These are phyloP conservation scores for Drosophila tristis DNA, from an alignment of 1,140 invertebrate genomes.

Conservation along the genomic window DNA sequence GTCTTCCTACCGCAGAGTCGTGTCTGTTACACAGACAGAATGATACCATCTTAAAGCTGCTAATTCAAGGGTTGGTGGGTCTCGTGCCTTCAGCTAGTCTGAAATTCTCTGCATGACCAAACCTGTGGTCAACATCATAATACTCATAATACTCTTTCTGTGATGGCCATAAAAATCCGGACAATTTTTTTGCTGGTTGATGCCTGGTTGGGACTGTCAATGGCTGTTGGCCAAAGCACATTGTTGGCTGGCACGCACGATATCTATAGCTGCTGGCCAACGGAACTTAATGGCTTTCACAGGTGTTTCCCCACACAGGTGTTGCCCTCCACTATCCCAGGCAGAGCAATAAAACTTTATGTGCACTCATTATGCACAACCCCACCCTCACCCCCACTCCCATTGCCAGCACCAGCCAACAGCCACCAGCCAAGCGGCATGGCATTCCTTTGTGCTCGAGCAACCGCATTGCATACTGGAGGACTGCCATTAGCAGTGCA, in stretches of 20 bases:
- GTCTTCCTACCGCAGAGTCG: no score
- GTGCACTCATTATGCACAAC: constrained; percentile 48
- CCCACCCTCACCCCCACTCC: neutral
- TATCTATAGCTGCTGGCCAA: constrained; percentile 11
- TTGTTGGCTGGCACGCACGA: constrained; percentile 46
- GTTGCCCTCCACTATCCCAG: neutral
- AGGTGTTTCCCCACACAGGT: no score
- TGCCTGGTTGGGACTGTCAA: constrained; percentile 14
- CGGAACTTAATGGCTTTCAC: neutral
- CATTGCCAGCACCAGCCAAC: no score
- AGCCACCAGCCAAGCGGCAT: no score
- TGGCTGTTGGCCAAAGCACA: constrained; percentile 6
- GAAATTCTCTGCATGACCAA: no score
- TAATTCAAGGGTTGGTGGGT: no score
- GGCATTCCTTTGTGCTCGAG: no score
- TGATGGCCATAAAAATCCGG: constrained; percentile 6
- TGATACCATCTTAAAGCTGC: no score
- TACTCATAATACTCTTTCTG: no score
- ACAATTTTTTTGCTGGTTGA: constrained; percentile 6
- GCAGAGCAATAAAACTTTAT: constrained; percentile 60
- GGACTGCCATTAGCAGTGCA: constrained; percentile 57
- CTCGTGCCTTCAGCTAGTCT: no score
- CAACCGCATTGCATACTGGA: constrained; percentile 42
- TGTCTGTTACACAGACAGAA: no score
- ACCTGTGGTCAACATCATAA: no score